Base-by-base conservation (phyloP, 2,113 vertebrate genomes). In the Anas platyrhynchos region DNA sequence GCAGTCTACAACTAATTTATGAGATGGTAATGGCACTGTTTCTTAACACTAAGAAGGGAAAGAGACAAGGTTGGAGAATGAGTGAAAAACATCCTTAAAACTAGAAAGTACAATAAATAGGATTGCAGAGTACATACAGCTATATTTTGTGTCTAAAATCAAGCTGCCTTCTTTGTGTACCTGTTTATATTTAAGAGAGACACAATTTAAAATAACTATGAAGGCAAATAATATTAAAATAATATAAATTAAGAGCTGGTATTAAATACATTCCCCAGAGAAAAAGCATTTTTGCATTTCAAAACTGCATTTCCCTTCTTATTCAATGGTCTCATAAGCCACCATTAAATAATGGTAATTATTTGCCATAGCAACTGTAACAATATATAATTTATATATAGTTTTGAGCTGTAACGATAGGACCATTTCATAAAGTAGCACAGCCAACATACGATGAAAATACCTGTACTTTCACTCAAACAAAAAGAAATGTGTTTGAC, bases 301-400 rank as follows among this genome's bases (percentile, higher is more conserved):
- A 89, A 73, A 83, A 36, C 32, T 36, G 38, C 7, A 6, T 50
- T 79, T 5, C 5, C 66, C 55, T 79, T 73, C 71, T 44, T 89
- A 59, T 81, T 93, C 75, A 69, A 71, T 61, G 65, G 65, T 83
- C 94, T 95, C 82, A 59, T 62, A 83, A 76, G 67, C 83, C 84
- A 77, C 43, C 76, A 91, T 91, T 93, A 96, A 95, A 92, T 93
- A 95, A 87, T 63, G 67, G 87, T 32, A 89, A 96, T 96, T 89
- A 96, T 95, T 95, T 95, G 69, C 87, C 92, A 97, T 97, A 90
- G 96, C 89, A 97, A 97, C 96, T 91, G 3, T 80, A 93, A 96
- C 73, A 92, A 75, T 96, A 78, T 86, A 43, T 54, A 95, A 97
- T 96, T 96, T 93, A 89, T 80, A 94, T 25, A 67, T 38, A n/a